Evolutionary conservation across 2,113 vertebrate species (phyloP), one percentile per base, ranked within the genome.

Genomic region (Phyllopteryx taeniolatus): DNA sequence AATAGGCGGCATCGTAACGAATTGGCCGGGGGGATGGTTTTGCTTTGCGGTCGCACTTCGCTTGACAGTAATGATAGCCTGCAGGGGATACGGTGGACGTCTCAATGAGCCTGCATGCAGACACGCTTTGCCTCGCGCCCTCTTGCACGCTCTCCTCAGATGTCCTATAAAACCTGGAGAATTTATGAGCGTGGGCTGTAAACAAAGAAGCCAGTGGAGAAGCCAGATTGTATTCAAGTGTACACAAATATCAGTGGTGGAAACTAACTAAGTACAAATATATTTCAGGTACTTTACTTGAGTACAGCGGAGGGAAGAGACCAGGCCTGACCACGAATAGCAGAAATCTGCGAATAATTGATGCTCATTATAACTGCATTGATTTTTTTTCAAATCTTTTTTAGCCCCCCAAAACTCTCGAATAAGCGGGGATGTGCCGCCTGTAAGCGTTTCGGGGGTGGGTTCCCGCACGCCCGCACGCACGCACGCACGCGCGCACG

Each of bases 101-200:
- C 83, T 86, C 74, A 78, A 71, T 83, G 75, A 57, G 66, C 67
- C 82, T 72, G 56, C 68, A 63, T 8, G 42, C 43, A 31, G 12
- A 47, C 43, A 13, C 67, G 69, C 19, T n/a, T 73, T 76, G 51
- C 73, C 64, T 51, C 2, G 1, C 71, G 72, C 73, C 57, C 44
- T 20, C 43, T 20, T 68, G 73, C 60, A 22, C 69, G 42, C 71
- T 73, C 76, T 75, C 67, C 75, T 85, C 78, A 77, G 77, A 67
- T 77, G 77, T 83, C 75, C 67, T 75, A 78, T 85, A 80, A 86
- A 86, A 42, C 69, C 78, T 67, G 49, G 39, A 49, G 72, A 79
- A 86, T 85, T 86, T 83, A 87, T 71, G 72, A 79, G 66, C 67
- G 73, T 71, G 72, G 31, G 15, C 22, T 66, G n/a, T 66, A 46